Evolutionary conservation across 2,888 invertebrate genomes (phyloP).

Genomic region (Heteromyza rotundicornis): DNA sequence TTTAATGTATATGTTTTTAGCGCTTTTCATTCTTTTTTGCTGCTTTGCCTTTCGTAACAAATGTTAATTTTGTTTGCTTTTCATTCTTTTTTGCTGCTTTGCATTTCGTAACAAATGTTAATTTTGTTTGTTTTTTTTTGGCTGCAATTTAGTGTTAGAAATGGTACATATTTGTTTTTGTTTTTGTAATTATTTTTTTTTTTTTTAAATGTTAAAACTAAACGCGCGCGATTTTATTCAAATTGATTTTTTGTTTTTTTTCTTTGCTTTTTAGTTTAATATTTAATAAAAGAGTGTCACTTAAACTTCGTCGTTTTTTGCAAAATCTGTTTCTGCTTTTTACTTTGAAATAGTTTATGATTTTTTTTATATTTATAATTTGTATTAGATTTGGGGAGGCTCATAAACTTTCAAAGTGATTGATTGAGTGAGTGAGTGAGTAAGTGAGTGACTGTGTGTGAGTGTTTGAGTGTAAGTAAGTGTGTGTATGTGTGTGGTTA

Average conservation of each 20-base stretch:
- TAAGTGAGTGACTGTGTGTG: conserved; percentile 10
- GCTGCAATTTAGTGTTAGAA: not conserved
- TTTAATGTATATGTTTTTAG: conserved; percentile 19
- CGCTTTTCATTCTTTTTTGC: conserved; percentile 19
- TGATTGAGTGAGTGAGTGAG: not conserved
- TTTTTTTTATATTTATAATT: conserved; percentile 17
- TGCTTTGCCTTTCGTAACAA: conserved; percentile 28
- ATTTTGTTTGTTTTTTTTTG: conserved; percentile 29
- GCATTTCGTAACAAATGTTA: conserved; percentile 11
- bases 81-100: too few relatives aligned
- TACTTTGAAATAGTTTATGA: conserved; percentile 6
- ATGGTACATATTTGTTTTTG: not conserved
- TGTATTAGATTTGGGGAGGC: conserved; percentile 8
- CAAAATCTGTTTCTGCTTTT: conserved; percentile 2
- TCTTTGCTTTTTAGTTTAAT: conserved; percentile 17
- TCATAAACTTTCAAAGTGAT: conserved; percentile 5
- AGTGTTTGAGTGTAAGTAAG: not conserved
- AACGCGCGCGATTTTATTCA: conserved; percentile 26
- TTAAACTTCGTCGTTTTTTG: conserved; percentile 7
- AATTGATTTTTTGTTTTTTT: too few relatives aligned
- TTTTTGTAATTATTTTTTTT: conserved; percentile 23
- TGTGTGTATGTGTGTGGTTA: conserved; percentile 11
- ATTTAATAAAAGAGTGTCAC: conserved; percentile 14
- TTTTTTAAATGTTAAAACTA: conserved; percentile 24
- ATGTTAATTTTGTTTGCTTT: conserved; percentile 28